Percentiles rank a stretch among this genome's conserved stretches.
Evolutionary conservation across 2,113 vertebrate genomes (phyloP).

Genomic region (Archocentrus centrarchus): DNA sequence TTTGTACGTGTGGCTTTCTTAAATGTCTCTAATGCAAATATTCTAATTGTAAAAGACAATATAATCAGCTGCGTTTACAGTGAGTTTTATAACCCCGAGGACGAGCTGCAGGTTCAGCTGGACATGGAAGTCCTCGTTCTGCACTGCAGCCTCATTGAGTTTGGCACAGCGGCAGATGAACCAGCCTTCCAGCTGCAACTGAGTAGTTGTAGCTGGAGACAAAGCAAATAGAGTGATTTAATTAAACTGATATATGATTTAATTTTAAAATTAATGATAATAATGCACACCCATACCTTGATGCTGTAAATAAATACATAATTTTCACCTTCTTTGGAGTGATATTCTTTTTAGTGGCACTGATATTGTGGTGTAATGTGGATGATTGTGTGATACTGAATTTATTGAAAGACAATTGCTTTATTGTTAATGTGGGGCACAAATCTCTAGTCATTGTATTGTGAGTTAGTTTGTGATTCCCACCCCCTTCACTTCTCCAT

Average conservation of each 20-base stretch:
- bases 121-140: not conserved
- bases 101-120: not conserved
- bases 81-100: not conserved
- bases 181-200: not conserved
- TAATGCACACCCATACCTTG: not conserved
- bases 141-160: not conserved
- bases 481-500: not conserved
- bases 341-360: not conserved
- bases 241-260: not conserved
- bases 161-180: not conserved
- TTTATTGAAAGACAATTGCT: too few relatives aligned
- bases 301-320: not conserved
- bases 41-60: not conserved
- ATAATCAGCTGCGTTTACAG: not conserved
- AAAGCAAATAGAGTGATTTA: not conserved
- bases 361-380: not conserved
- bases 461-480: not conserved
- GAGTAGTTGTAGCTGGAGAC: not conserved
- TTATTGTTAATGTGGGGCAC: not conserved
- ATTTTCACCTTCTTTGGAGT: too few relatives aligned
- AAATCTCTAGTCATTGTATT: not conserved
- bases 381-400: not conserved
- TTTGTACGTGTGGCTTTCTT: not conserved
- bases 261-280: not conserved
- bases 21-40: not conserved